These are phyloP conservation scores for Garra rufa DNA, from an alignment of 2,113 vertebrate species.

Conservation along the genomic window DNA sequence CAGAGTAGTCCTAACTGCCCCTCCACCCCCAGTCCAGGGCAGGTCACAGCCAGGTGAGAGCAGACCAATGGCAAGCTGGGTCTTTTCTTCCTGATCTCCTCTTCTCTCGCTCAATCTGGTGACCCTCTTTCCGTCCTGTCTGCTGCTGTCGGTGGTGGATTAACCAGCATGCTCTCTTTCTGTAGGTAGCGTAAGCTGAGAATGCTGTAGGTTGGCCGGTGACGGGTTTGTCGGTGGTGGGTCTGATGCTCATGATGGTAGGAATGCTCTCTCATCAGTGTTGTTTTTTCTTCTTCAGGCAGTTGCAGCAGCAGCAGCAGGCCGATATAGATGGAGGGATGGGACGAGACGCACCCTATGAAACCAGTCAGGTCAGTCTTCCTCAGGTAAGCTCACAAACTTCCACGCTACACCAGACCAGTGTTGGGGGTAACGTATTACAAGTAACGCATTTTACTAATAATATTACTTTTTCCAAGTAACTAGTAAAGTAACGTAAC, in stretches of 20 bases:
- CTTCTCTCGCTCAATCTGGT: slow-evolving; percentile 26
- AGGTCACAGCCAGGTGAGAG: slow-evolving; percentile 86
- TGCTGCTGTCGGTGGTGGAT: slow-evolving; percentile 29
- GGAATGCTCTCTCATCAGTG: not conserved
- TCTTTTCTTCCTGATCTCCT: not conserved
- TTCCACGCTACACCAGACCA: not conserved
- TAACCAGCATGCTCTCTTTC: slow-evolving; percentile 54
- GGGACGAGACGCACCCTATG: slow-evolving; percentile 83
- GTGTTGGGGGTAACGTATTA: too few relatives aligned
- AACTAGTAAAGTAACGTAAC: too few relatives aligned
- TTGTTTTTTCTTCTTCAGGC: slow-evolving; percentile 59
- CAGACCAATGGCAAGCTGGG: slow-evolving; percentile 21
- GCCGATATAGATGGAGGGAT: slow-evolving; percentile 85
- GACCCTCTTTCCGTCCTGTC: not conserved
- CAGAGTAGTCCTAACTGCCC: slow-evolving; percentile 80
- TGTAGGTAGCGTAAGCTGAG: slow-evolving; percentile 40
- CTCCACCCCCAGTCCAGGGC: slow-evolving; percentile 84
- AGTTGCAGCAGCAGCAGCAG: slow-evolving; percentile 85
- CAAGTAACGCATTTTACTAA: too few relatives aligned
- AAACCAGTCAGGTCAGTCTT: slow-evolving; percentile 66
- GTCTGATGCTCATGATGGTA: not conserved
- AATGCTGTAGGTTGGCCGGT: slow-evolving; percentile 19
- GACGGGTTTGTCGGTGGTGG: slow-evolving; percentile 50
- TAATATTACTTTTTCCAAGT: too few relatives aligned
- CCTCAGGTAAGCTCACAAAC: slow-evolving; percentile 67